phyloP scores from a whole-genome alignment of 2,113 vertebrate genomes.

The Apodemus sylvaticus region DNA sequence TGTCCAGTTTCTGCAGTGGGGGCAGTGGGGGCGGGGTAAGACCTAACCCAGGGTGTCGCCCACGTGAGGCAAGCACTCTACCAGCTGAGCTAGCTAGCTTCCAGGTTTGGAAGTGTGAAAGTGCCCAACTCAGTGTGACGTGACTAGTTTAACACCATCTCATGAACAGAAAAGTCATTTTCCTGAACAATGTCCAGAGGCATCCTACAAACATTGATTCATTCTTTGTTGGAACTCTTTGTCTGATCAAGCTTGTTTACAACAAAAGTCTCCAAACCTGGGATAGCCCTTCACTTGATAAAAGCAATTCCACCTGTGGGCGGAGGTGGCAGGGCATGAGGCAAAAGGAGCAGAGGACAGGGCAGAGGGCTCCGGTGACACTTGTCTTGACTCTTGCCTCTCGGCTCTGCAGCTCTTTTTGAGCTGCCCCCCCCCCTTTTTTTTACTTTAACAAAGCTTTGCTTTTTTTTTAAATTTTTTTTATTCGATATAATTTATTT shows the following conservation, averaged over 20 bases:
- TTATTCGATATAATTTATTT: too few relatives aligned
- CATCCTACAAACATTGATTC: slow-evolving; percentile 67
- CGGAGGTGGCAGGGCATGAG: neutral
- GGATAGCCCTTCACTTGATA: neutral
- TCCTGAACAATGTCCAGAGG: neutral
- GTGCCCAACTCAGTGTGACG: neutral
- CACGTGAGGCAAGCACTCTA: neutral
- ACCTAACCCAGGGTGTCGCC: neutral
- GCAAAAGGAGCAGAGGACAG: neutral
- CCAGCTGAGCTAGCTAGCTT: neutral
- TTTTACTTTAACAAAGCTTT: too few relatives aligned
- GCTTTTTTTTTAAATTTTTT: too few relatives aligned
- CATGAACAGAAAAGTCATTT: slow-evolving; percentile 54
- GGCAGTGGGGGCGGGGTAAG: too few relatives aligned
- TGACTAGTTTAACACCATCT: neutral
- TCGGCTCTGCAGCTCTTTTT: neutral
- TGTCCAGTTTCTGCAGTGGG: neutral
- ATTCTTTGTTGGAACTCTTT: slow-evolving; percentile 40
- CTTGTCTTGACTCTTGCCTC: rapidly evolving
- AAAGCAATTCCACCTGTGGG: slow-evolving; percentile 59
- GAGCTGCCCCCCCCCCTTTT: too few relatives aligned
- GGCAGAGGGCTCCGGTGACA: rapidly evolving
- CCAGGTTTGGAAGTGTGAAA: too few relatives aligned
- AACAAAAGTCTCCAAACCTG: slow-evolving; percentile 58
- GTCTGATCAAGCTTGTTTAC: slow-evolving; percentile 71